Evolutionary conservation across 2,113 vertebrate genomes (phyloP), one percentile per base, ranked within the genome.

Genomic region (Acrocephalus arundinaceus): DNA sequence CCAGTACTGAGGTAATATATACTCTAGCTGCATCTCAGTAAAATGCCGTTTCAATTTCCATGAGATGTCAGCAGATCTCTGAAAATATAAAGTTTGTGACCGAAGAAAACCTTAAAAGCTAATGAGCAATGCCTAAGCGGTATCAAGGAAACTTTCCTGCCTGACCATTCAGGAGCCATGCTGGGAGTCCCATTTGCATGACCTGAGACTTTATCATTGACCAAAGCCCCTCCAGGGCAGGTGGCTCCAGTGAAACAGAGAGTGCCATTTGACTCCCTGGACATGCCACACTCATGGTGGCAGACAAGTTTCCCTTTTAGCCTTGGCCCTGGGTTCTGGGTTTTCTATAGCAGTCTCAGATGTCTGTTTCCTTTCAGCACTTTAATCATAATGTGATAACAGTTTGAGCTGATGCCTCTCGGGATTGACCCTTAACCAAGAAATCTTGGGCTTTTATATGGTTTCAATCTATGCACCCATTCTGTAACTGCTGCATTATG

Each of bases 171-270:
- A 25, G 43, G 20, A 43, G 31, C 24, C 43, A 21, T 1, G 1
- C 43, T 43, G 25, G 43, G 20, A 21, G 31, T 67, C 5, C 11
- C 7, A 27, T 73, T 43, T 67, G 9, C 33, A 18, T 43, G 48
- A 51, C 10, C 13, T 0, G 0, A 45, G 57, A 17, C 58, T 55
- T 63, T 2, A 17, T 15, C 55, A 33, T 25, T 49, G 52, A 75
- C 30, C 7, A 6, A 49, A 66, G 30, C 35, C 13, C 4, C 35
- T 58, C 20, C 15, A 41, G 43, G 43, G 43, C 30, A 27, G 16
- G 61, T 58, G 24, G 30, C 35, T 75, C 30, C 30, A 8, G 41
- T 65, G 61, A 39, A 48, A 45, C 28, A 15, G 35, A 21, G 57
- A 21, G 33, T 55, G 58, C 49, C 6, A 9, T 46, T 37, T 31